A percentile compares a stretch with the other conserved stretches of the same genome.
Evolutionary conservation across 1,140 invertebrate species (phyloP).

Genomic region (Octopus sinensis): DNA sequence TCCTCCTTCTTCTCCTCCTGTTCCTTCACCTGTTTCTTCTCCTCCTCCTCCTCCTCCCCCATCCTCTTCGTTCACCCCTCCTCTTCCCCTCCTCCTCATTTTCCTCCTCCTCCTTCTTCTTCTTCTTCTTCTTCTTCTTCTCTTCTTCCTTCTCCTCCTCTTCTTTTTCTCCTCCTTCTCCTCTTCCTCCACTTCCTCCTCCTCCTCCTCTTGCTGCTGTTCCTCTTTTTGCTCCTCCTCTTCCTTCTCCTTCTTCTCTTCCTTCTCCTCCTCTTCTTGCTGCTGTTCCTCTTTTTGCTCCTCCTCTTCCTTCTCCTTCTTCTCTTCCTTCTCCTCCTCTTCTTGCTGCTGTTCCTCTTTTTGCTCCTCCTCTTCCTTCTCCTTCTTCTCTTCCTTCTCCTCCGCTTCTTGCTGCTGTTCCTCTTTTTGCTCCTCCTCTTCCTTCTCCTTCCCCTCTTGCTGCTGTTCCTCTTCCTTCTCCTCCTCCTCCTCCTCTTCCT

Average conservation of each 20-base stretch:
- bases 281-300: no score
- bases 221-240: not conserved
- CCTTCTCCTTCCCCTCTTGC: not conserved
- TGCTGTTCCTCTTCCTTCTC: not conserved
- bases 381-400: not conserved
- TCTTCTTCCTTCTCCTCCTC: not conserved
- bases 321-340: no score
- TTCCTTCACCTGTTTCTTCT: not conserved
- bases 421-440: not conserved
- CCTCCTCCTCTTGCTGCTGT: not conserved
- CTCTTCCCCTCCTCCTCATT: not conserved
- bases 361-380: not conserved
- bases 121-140: not conserved
- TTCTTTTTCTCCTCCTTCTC: not conserved
- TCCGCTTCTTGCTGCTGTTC: not conserved
- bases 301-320: no score
- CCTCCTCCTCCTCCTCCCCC: not conserved
- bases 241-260: not conserved
- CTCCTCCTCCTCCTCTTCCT: no score
- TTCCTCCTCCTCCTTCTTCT: not conserved
- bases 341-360: not conserved
- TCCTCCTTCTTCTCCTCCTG: not conserved
- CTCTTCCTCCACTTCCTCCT: not conserved
- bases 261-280: not conserved
- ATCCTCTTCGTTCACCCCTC: not conserved